These are phyloP conservation scores for Eupithecia vulgata DNA, from an alignment of 2,888 invertebrate genomes.

Conservation along the genomic window DNA sequence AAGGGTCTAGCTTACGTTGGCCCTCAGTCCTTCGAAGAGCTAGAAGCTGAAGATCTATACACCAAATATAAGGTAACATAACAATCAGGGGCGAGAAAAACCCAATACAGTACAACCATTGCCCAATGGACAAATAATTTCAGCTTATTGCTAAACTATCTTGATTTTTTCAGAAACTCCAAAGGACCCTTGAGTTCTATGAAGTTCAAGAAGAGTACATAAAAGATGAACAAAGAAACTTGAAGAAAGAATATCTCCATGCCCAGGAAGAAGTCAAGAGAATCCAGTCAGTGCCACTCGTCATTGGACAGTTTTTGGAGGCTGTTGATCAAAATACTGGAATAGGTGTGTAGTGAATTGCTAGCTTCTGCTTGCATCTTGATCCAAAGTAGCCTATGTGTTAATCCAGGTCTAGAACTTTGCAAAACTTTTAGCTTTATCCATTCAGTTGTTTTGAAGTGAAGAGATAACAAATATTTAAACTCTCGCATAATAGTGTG, in stretches of 20 bases:
- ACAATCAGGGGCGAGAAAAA: no score
- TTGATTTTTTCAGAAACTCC: slow-evolving; percentile 89
- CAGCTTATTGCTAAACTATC: neutral
- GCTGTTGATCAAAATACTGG: slow-evolving; percentile 99
- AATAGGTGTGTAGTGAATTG: slow-evolving; percentile 81
- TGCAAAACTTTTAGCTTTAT: neutral
- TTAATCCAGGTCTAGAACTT: neutral
- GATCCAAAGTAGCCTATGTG: neutral
- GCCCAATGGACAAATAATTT: neutral
- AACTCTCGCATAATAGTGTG: no score
- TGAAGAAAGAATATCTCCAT: slow-evolving; percentile 99
- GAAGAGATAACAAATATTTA: neutral
- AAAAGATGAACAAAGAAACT: slow-evolving; percentile 99
- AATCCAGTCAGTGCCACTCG: slow-evolving; percentile 99
- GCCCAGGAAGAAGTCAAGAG: slow-evolving; percentile 99
- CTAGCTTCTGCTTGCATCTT: neutral
- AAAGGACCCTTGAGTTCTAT: slow-evolving; percentile 97
- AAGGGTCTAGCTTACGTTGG: slow-evolving; percentile 87
- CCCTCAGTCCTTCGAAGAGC: slow-evolving; percentile 89
- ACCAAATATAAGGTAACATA: slow-evolving; percentile 96
- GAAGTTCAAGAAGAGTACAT: slow-evolving; percentile 99
- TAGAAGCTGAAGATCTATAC: slow-evolving; percentile 96
- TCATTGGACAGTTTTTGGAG: slow-evolving; percentile 99
- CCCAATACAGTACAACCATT: neutral
- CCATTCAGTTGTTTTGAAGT: neutral